These are phyloP conservation scores for Morus bassanus DNA, from an alignment of 2,797 vertebrate genomes.

Conservation along the genomic window DNA sequence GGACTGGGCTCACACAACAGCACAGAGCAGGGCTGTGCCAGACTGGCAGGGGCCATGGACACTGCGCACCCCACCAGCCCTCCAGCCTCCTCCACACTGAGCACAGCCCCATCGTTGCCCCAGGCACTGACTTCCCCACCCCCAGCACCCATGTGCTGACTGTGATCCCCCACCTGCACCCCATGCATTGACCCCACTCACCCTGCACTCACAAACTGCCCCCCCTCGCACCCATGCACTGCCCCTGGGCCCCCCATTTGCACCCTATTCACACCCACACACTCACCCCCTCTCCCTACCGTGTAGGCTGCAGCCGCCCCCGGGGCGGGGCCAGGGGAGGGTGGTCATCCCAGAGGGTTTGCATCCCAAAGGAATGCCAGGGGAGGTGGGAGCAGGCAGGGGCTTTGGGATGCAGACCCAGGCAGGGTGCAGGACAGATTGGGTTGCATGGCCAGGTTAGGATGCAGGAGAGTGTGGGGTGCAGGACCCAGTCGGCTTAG, in stretches of 20 bases:
- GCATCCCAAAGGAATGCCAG: too few relatives aligned
- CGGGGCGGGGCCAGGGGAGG: fast-evolving
- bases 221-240: fast-evolving
- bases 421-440: neutral
- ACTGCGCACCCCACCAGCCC: fast-evolving
- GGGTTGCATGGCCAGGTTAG: too few relatives aligned
- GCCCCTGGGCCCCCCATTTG: neutral
- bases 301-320: neutral
- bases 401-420: neutral
- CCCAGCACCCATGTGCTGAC: neutral
- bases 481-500: neutral
- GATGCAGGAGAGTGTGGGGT: neutral
- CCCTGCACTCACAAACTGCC: too few relatives aligned
- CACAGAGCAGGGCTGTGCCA: neutral
- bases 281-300: too few relatives aligned
- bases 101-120: neutral
- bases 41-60: neutral
- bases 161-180: too few relatives aligned
- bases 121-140: neutral
- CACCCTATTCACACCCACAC: too few relatives aligned
- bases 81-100: neutral
- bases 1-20: neutral
- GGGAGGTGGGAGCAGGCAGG: neutral
- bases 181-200: neutral
- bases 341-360: neutral